These are phyloP conservation scores for Lapara coniferarum DNA, from an alignment of 2,888 invertebrate genomes.

Conservation along the genomic window DNA sequence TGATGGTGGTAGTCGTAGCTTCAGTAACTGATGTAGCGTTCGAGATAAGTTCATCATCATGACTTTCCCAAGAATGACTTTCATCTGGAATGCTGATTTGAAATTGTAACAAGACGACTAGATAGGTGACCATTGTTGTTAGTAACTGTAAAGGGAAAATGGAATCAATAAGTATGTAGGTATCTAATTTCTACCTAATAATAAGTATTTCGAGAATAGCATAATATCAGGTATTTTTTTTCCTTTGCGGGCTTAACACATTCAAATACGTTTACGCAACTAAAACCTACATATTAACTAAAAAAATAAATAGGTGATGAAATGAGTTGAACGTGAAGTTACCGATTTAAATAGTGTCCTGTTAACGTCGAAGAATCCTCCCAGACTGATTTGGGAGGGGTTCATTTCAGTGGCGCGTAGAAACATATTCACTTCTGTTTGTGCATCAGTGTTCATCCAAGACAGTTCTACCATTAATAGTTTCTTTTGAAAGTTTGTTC, in stretches of 20 bases:
- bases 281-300: too few relatives aligned
- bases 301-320: neutral
- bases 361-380: conserved; percentile 89
- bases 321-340: conserved; percentile 33
- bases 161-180: neutral
- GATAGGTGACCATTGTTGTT: conserved; percentile 90
- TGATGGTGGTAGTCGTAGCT: conserved; percentile 53
- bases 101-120: conserved; percentile 89
- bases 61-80: conserved; percentile 40
- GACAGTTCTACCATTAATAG: conserved; percentile 88
- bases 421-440: conserved; percentile 90
- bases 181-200: too few relatives aligned
- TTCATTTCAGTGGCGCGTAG: conserved; percentile 90
- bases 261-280: too few relatives aligned
- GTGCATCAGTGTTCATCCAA: conserved; percentile 90
- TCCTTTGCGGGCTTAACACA: too few relatives aligned
- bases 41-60: conserved; percentile 38
- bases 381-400: conserved; percentile 88
- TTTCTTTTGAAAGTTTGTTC: conserved; percentile 89
- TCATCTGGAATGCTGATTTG: conserved; percentile 90
- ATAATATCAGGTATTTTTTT: too few relatives aligned
- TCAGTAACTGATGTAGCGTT: conserved; percentile 50
- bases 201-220: too few relatives aligned
- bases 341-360: conserved; percentile 89
- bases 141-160: conserved; percentile 78